A percentile compares a stretch with the other conserved stretches of the same genome.
phyloP scores from a whole-genome alignment of 2,888 invertebrate genomes.

The Limnephilus marmoratus region DNA sequence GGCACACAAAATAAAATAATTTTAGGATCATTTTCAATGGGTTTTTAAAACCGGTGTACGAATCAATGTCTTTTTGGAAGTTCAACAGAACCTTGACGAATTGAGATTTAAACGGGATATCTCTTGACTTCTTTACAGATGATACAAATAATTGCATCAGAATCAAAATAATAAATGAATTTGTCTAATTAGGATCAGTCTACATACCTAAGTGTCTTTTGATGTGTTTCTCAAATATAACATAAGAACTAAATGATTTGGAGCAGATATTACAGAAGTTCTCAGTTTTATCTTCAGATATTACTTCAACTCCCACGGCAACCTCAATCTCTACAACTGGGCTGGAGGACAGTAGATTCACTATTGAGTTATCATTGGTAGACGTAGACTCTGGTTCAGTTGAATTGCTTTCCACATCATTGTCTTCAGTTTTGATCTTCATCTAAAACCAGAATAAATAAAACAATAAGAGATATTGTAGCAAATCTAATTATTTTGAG shows the following conservation, averaged over 20 bases:
- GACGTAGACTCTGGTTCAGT: constrained; percentile 25
- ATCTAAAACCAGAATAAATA: constrained; percentile 52
- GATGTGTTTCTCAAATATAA: constrained; percentile 71
- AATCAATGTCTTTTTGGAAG: neutral
- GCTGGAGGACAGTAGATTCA: constrained; percentile 22
- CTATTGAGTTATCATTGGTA: constrained; percentile 43
- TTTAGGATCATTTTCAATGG: neutral
- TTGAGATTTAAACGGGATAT: neutral
- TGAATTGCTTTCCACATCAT: constrained; percentile 48
- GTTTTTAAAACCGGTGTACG: neutral
- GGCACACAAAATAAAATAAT: neutral
- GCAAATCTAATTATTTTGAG: too few species aligned
- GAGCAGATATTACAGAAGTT: constrained; percentile 72
- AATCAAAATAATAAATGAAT: neutral
- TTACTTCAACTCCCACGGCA: constrained; percentile 31
- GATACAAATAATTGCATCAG: neutral
- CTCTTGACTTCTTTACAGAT: neutral
- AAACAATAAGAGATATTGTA: neutral
- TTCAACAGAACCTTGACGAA: neutral
- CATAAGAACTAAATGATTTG: constrained; percentile 71
- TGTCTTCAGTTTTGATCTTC: constrained; percentile 61
- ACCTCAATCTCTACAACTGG: constrained; percentile 50
- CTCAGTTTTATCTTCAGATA: constrained; percentile 38
- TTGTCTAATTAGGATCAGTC: neutral
- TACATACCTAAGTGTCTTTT: constrained; percentile 71